Evolutionary conservation across 2,888 invertebrate species (phyloP).

Genomic region (Furcula furcula): DNA sequence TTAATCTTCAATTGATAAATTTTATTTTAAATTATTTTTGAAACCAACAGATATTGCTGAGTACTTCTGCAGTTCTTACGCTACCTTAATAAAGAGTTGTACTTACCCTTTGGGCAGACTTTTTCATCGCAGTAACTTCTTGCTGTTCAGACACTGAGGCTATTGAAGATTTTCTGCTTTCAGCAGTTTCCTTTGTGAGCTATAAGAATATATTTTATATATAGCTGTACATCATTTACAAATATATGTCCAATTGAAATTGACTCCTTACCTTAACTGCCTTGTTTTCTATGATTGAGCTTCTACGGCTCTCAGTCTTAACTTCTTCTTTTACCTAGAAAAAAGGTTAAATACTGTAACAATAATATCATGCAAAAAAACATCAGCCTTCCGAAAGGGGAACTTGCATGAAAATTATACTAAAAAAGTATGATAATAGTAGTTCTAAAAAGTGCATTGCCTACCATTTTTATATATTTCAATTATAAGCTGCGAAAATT

Average conservation of each 20-base stretch:
- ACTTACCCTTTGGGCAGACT: slow-evolving; percentile 64
- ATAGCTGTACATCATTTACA: no score
- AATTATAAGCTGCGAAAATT: no score
- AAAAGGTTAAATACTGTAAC: no score
- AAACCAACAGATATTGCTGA: neutral
- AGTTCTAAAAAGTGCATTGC: no score
- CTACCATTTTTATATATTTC: no score
- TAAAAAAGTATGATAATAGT: no score
- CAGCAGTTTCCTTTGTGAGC: slow-evolving; percentile 73
- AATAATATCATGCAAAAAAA: no score
- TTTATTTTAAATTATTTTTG: neutral
- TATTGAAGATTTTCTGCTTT: slow-evolving; percentile 74
- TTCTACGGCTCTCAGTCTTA: slow-evolving; percentile 63
- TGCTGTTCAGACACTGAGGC: slow-evolving; percentile 65
- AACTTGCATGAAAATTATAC: no score
- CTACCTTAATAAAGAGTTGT: neutral
- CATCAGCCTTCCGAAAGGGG: no score
- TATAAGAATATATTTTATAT: slow-evolving; percentile 21
- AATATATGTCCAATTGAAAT: neutral
- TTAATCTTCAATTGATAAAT: neutral
- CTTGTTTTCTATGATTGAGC: slow-evolving; percentile 68
- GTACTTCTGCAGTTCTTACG: neutral
- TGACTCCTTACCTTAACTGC: slow-evolving; percentile 55
- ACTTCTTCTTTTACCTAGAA: slow-evolving; percentile 54
- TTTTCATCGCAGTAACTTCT: slow-evolving; percentile 59